A percentile compares a stretch with the other conserved stretches of the same genome.
phyloP scores from a whole-genome alignment of 2,797 vertebrate genomes.

The Cirrhinus molitorella region DNA sequence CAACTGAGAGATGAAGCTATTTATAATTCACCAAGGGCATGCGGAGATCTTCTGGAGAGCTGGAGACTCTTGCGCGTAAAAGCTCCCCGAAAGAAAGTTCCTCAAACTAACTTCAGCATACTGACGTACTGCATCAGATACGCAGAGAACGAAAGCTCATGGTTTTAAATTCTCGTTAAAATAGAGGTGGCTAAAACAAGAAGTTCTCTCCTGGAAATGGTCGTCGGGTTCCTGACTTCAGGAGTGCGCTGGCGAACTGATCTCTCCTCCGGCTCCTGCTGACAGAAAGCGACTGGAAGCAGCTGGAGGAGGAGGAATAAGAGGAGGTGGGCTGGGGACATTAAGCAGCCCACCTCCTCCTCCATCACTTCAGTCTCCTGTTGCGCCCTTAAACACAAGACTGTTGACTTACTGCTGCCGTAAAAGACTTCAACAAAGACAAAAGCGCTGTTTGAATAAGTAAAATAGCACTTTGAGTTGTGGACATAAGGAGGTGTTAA shows the following conservation, averaged over 20 bases:
- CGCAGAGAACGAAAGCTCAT: slow-evolving; percentile 30
- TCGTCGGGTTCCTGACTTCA: slow-evolving; percentile 27
- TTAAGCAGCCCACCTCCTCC: slow-evolving; percentile 38
- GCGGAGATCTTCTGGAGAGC: slow-evolving; percentile 36
- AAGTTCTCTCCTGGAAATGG: slow-evolving; percentile 24
- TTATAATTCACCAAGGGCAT: slow-evolving; percentile 23
- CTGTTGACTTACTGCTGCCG: slow-evolving; percentile 33
- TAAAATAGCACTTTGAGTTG: slow-evolving; percentile 15
- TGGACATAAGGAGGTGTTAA: slow-evolving; percentile 21
- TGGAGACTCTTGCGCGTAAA: slow-evolving; percentile 35
- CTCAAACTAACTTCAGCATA: slow-evolving; percentile 49
- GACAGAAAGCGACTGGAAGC: slow-evolving; percentile 22
- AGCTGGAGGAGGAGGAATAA: slow-evolving; percentile 36
- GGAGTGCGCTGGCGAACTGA: slow-evolving; percentile 43
- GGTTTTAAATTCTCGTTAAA: slow-evolving; percentile 14
- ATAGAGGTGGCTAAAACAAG: background rate
- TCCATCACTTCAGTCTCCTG: slow-evolving; percentile 38
- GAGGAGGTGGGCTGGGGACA: slow-evolving; percentile 43
- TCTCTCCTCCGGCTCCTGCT: slow-evolving; percentile 35
- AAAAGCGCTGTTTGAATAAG: slow-evolving; percentile 20
- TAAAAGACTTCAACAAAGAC: background rate
- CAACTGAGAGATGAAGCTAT: slow-evolving; percentile 8
- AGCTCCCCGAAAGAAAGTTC: slow-evolving; percentile 28
- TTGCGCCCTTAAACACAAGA: slow-evolving; percentile 33
- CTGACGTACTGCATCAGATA: slow-evolving; percentile 44